Base-by-base conservation (phyloP, 2,888 invertebrate species). In the Tetranychus truncatus region DNA sequence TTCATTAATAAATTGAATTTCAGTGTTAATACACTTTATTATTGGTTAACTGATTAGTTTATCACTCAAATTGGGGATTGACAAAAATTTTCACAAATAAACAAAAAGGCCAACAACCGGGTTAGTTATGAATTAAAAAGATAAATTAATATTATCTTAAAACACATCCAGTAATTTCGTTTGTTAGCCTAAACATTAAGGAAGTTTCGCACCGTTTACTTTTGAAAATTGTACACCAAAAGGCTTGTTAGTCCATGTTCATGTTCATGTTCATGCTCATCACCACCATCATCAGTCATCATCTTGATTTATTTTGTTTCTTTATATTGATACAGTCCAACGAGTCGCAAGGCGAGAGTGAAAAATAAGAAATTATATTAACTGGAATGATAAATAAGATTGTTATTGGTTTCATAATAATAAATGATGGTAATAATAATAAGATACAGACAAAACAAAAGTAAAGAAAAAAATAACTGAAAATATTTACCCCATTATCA, bases 41-140 rank as follows among this genome's bases (percentile, higher is more conserved):
- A 34, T 34, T 34, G 34, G 34, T 34, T 34, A 34, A 34, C 34
- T 34, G 34, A 34, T 34, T 34, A 34, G 34, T 34, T 34, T 34
- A 34, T 34, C 34, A 34, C 34, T 34, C 34, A 34, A 34, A 34
- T 34, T 34, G 34, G 34, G 34, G 3, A 5, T 34, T 55, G 55
- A 55, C 55, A 15, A 55, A 55, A 15, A 55, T 15, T 2, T 15
- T 15, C 9, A 15, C 55, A 55, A 55, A 55, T 55, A 55, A 55
- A 55, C 55, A 55, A 55, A 55, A 55, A 55, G 55, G 55, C 55
- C 55, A 55, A 55, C 55, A 55, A 55, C 55, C 55, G 55, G 55
- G 55, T 55, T 55, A 55, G 15, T 55, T 55, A 55, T 55, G 55
- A 55, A 55, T 55, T 15, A 55, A 55, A 46, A 55, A 55, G 11